Percentiles rank a stretch among this genome's conserved stretches.
Evolutionary conservation across 2,797 vertebrate genomes (phyloP).

Genomic region (Crocidura indochinensis): DNA sequence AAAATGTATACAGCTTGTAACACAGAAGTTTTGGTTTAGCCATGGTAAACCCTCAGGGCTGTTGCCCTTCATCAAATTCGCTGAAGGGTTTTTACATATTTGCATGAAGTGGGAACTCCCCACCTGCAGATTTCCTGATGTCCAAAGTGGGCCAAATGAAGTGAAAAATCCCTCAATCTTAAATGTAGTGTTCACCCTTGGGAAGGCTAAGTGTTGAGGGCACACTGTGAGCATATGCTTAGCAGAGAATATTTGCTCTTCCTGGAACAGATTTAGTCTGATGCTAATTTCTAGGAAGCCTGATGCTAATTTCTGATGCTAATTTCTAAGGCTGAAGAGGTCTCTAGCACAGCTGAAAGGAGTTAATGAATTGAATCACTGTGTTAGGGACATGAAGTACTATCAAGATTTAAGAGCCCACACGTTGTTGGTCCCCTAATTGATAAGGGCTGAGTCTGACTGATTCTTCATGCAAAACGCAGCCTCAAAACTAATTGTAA

Average conservation of each 20-base stretch:
- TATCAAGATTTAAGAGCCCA: slow-evolving; percentile 10
- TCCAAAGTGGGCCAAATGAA: slow-evolving; percentile 31
- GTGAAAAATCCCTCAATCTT: background rate
- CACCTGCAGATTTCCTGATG: background rate
- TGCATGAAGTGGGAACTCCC: background rate
- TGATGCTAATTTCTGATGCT: slow-evolving; percentile 24
- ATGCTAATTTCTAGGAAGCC: slow-evolving; percentile 49
- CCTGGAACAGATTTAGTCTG: background rate
- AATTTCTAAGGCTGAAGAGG: slow-evolving; percentile 22
- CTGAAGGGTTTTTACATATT: background rate
- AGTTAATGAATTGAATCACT: slow-evolving; percentile 27
- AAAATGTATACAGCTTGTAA: slow-evolving; percentile 21
- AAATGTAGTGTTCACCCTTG: background rate
- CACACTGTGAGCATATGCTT: background rate
- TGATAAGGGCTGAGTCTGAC: background rate
- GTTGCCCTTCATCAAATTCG: background rate
- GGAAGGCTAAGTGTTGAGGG: background rate
- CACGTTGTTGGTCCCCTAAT: background rate
- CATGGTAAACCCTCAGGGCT: background rate
- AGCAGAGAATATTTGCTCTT: slow-evolving; percentile 37
- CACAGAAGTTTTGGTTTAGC: background rate
- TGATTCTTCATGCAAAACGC: background rate
- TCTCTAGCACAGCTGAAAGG: background rate
- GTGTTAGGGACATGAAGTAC: background rate
- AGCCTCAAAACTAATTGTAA: slow-evolving; percentile 23